Base-by-base conservation (phyloP, 2,113 vertebrate genomes). In the Coregonus clupeaformis region DNA sequence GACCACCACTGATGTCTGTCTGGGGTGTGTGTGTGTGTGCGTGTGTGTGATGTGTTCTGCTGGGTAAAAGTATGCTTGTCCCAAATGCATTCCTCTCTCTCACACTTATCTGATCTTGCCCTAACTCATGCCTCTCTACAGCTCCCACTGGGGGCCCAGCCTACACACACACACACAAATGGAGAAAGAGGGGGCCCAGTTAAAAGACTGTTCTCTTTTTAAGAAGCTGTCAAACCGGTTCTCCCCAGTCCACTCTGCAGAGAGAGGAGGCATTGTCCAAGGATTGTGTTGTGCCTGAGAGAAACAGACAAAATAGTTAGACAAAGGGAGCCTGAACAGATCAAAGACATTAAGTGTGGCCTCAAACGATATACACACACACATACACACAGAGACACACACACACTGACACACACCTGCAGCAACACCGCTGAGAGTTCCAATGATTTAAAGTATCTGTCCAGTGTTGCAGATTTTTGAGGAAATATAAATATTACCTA, bases 191-290 rank as follows among this genome's bases (percentile, higher is more conserved):
- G 60, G 20, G 68, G 52, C 27, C 36, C 52, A 76, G 45, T 71
- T 6, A 30, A 11, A 25, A 65, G 14, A 65, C 22, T 14, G 63
- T 14, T 27, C 11, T 24, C 59, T 63, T 25, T 30, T 16, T 18
- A 32, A n/a, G 13, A 4, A 82, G 70, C 72, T 69, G 75, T 55
- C 49, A 29, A 81, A 87, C 82, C 24, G 0, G 73, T 84, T 87
- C 76, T 80, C 36, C 68, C 1, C 36, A 60, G 45, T 76, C 72
- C 62, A 76, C 36, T 45, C 24, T 69, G 45, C 14, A 55, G 63
- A 65, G 9, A 65, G 30, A 77, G 30, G 64, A 62, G 57, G 32
- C 27, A 82, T 73, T 86, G 77, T 84, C 70, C 24, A 13, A 55
- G 14, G 49, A 47, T 52, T 66, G 66, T 63, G 68, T 59, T 45